Evolutionary conservation across 2,888 invertebrate genomes (phyloP), one percentile per base, ranked within the genome.

Genomic region (Stramonita haemastoma): DNA sequence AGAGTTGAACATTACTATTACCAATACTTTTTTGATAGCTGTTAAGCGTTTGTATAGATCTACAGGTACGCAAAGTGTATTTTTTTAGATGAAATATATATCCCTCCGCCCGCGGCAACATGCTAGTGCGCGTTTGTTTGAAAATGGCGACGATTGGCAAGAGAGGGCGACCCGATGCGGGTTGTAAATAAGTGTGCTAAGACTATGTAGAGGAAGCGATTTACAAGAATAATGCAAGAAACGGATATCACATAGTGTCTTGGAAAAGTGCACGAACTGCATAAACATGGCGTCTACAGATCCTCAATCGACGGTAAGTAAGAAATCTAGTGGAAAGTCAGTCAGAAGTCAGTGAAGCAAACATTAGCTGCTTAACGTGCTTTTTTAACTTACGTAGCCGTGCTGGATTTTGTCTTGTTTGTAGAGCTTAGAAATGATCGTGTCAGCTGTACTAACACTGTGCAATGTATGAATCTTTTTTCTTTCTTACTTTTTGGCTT

Each of bases 71-170:
- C 66, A 46, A 46, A 46, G 46, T 46, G 66, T 66, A 22, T n/a
- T 77, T 77, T n/a, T 29, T 29, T 15, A n/a, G 29, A n/a, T n/a
- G 15, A 13, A n/a, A n/a, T 36, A 5, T 32, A 60, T 87, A 89
- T 89, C 89, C 84, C 73, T 85, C 89, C 85, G 89, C 85, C 88
- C 89, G 46, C 22, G 26, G 89, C 89, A 89, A 89, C 89, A 84
- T 89, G 89, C 84, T 66, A 57, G 89, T 89, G 89, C 89, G 89
- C 86, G 89, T 92, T 94, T 94, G 94, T 94, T 94, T 94, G 93
- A 93, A 94, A 94, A 94, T 94, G 94, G 94, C 94, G 90, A 92
- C 93, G 22, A 26, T 5, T 17, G 36, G 0, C 46, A 29, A 19
- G 36, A 0, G 26, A 29, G 36, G 81, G 81, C 36, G 81, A 83